Base-by-base conservation (phyloP, 2,113 vertebrate species). In the Lophura nycthemera region DNA sequence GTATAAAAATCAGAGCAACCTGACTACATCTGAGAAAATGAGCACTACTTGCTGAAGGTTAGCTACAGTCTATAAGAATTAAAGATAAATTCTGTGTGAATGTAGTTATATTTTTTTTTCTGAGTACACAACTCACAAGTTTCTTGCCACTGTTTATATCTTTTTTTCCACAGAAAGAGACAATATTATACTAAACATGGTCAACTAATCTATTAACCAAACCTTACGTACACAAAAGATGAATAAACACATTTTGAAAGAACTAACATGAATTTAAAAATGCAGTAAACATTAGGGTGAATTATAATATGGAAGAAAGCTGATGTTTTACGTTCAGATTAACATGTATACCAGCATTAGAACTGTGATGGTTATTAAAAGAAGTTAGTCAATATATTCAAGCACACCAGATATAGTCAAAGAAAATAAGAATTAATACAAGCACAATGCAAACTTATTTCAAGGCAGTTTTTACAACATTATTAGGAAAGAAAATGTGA, bases 121-220 rank as follows among this genome's bases (percentile, higher is more conserved):
- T 42, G 57, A 86, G 74, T 86, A 88, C 10, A 64, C 72, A 89
- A 48, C 70, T 90, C 82, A 73, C 59, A 94, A 91, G 84, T 84
- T 96, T 97, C 88, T 97, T 95, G 86, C 56, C 82, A 94, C 95
- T 97, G 97, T 95, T 95, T 95, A 96, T 95, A 97, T 92, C 70
- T 76, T 97, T 96, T 95, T 96, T 91, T 96, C 96, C 93, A 96
- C 74, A 97, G 86, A 97, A 86, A 89, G 95, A 83, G 69, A 93
- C 38, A 89, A 8, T 80, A 93, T 94, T 81, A 92, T 86, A 72
- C 22, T 86, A 80, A 70, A 78, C 57, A 94, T 25, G 91, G 40
- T 89, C 88, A 89, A 94, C 71, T 91, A 92, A 79, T 89, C 91
- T 93, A 95, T 93, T 95, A 97, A 97, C 88, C 90, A 97, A 97